These are phyloP conservation scores for Clanis bilineata DNA, from an alignment of 2,888 invertebrate species.

Conservation along the genomic window DNA sequence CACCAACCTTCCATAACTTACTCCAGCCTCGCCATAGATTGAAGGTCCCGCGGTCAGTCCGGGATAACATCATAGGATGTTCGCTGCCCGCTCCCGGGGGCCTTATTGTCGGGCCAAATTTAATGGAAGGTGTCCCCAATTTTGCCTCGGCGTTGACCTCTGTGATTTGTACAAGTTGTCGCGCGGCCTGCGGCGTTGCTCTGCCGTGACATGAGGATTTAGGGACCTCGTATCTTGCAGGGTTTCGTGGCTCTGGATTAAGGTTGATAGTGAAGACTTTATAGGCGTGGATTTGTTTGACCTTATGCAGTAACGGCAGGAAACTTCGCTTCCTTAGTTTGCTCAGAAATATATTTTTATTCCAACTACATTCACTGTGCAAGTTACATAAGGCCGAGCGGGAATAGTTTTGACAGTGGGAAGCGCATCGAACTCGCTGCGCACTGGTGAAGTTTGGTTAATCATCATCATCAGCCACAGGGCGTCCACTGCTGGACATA, in stretches of 20 bases:
- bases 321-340: no score
- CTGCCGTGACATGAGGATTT: neutral
- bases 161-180: conserved; percentile 16
- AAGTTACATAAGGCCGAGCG: no score
- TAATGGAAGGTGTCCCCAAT: conserved; percentile 51
- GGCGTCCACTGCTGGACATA: no score
- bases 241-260: neutral
- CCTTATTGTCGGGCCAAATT: conserved; percentile 60
- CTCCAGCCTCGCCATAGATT: conserved; percentile 36
- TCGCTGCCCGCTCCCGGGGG: conserved; percentile 43
- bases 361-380: no score
- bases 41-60: conserved; percentile 53
- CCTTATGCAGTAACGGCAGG: neutral
- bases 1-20: conserved; percentile 30
- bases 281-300: neutral
- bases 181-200: neutral
- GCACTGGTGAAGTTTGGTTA: no score
- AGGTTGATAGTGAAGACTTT: neutral
- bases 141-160: conserved; percentile 15
- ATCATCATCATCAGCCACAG: no score
- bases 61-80: conserved; percentile 49
- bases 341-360: no score
- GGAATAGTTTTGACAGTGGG: no score
- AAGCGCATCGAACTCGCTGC: no score
- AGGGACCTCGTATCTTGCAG: neutral